Base-by-base conservation (phyloP, 2,113 vertebrate genomes). In the Etheostoma spectabile region DNA sequence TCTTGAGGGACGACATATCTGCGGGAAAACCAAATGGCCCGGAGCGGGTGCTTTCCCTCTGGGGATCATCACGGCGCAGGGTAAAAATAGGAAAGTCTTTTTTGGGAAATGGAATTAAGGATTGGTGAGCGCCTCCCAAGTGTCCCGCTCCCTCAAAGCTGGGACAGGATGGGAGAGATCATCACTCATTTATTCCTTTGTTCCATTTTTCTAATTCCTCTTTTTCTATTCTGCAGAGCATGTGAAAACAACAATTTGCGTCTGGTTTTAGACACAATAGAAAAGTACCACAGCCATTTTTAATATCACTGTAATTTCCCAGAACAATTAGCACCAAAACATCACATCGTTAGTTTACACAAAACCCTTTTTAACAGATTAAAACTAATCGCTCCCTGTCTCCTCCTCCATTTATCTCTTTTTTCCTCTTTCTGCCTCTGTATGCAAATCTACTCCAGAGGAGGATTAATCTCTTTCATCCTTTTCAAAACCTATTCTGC, bases 1-100 rank as follows among this genome's bases (percentile, higher is more conserved):
- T 91, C 92, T 93, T 88, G 87, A 92, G 91, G 92, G 94, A 93
- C 90, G 70, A 91, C 90, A 92, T 92, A 92, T 94, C 92, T 90
- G 90, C 89, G 85, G 91, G 89, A 88, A 92, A 91, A 94, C 86
- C 91, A 91, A 91, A 91, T 85, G 82, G 83, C 88, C 94, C 70
- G 64, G 77, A 88, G 89, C 89, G 86, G 92, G 92, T 93, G 92
- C 93, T 94, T 94, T 94, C 91, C 93, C 93, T 89, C 90, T 75
- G 85, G 90, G 92, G 91, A 95, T 84, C 80, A 89, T 90, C 49
- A 74, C 84, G 75, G 87, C 79, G 46, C 27, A 35, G 68, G 77
- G 85, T 93, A 91, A 93, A 94, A 94, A 95, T 93, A 93, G 91
- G 85, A 88, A 81, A 46, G 69, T 88, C 84, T 92, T 94, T 94